Conservation (phyloP, 92 coral and sea anemone genomes). For the Porites cylindrica region DNA sequence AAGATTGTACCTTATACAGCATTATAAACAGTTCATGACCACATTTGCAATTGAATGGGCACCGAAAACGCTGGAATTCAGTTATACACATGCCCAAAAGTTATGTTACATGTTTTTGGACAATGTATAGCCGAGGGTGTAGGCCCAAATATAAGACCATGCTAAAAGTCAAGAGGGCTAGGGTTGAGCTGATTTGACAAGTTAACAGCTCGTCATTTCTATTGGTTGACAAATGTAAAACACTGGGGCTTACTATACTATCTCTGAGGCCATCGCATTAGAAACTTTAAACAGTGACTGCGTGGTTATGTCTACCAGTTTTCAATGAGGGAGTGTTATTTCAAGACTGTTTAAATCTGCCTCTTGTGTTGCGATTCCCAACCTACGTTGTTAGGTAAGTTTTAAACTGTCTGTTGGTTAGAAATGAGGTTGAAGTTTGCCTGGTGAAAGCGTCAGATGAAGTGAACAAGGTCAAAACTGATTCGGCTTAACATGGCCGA, state of each 20-base stretch:
- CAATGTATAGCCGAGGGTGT: too few relatives aligned
- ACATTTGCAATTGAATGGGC: too few relatives aligned
- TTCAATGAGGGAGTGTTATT: not conserved
- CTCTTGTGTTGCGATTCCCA: not conserved
- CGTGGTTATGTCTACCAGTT: not conserved
- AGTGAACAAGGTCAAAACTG: too few relatives aligned
- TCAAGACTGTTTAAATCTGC: not conserved
- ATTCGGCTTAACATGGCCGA: too few relatives aligned
- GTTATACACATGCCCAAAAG: too few relatives aligned
- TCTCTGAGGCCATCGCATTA: not conserved
- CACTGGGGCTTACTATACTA: not conserved
- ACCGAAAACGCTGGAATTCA: too few relatives aligned
- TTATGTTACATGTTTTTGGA: too few relatives aligned
- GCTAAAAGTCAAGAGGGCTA: not conserved
- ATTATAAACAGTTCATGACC: too few relatives aligned
- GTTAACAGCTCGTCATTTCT: not conserved
- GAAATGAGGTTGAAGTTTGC: not conserved
- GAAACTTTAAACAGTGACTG: not conserved
- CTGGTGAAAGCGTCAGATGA: not conserved
- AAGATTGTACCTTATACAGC: too few relatives aligned
- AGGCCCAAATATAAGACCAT: not conserved
- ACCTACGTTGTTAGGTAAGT: conserved; percentile 7
- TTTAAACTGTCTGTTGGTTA: not conserved
- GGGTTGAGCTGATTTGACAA: not conserved
- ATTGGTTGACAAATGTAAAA: conserved; percentile 15